Conservation (phyloP, 1,140 invertebrate genomes). For the Heliconius congener region DNA sequence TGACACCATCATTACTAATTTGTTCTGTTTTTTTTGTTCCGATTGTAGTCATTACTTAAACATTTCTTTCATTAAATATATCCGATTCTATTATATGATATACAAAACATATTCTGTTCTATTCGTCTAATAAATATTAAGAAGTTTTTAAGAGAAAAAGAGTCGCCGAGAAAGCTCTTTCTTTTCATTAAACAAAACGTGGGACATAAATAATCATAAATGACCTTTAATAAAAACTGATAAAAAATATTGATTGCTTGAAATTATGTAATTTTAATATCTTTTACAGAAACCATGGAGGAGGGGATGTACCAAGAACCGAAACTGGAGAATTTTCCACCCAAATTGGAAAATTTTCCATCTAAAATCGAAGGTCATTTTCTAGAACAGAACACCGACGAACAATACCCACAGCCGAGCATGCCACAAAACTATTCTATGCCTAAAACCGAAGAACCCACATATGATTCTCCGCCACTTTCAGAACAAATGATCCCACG, state of each 20-base stretch:
- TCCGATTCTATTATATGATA: too few species aligned
- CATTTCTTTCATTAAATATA: too few species aligned
- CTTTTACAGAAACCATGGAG: conserved; percentile 25
- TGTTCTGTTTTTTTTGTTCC: too few species aligned
- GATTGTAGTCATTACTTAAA: too few species aligned
- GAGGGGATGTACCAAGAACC: conserved; percentile 23
- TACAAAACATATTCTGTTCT: too few species aligned
- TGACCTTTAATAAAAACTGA: not conserved
- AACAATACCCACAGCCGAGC: conserved; percentile 27
- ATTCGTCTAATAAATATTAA: too few species aligned
- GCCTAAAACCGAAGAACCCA: conserved; percentile 27
- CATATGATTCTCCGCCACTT: conserved; percentile 4
- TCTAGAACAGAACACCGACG: conserved; percentile 34
- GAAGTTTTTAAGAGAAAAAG: too few species aligned
- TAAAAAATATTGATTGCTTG: not conserved
- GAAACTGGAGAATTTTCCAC: conserved; percentile 20
- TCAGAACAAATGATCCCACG: conserved; percentile 35
- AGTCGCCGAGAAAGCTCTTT: too few species aligned
- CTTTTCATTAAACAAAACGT: too few species aligned
- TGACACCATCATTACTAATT: too few species aligned
- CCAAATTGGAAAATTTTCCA: conserved; percentile 19
- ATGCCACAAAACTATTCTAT: conserved; percentile 37
- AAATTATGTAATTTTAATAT: not conserved
- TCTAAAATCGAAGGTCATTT: conserved; percentile 34
- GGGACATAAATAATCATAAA: too few species aligned